phyloP scores from a whole-genome alignment of 2,888 invertebrate genomes.

The Proisotoma minuta region DNA sequence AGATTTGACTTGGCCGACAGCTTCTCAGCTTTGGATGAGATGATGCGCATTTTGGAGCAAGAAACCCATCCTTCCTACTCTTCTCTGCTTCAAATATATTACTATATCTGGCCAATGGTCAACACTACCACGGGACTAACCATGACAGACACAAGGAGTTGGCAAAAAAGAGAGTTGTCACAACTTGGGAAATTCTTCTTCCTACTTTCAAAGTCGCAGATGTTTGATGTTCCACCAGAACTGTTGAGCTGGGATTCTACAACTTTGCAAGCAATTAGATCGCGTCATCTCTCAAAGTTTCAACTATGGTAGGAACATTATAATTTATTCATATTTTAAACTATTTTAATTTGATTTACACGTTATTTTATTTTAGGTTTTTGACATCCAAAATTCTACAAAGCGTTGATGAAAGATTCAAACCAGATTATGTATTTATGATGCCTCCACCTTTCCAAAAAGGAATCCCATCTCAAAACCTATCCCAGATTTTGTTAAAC shows the following conservation, averaged over 20 bases:
- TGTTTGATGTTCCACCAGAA: conserved; percentile 31
- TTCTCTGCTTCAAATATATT: conserved; percentile 36
- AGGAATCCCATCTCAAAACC: conserved; percentile 44
- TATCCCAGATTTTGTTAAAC: conserved; percentile 36
- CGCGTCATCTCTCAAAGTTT: background rate
- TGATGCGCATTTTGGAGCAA: conserved; percentile 30
- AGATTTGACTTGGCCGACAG: conserved; percentile 36
- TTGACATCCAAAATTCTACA: conserved; percentile 32
- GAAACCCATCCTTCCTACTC: conserved; percentile 23
- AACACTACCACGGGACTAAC: conserved; percentile 21
- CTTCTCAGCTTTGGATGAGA: conserved; percentile 38
- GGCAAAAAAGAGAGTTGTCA: conserved; percentile 37
- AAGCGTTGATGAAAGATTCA: conserved; percentile 37
- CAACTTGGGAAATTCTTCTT: conserved; percentile 36
- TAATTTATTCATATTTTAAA: too few relatives aligned
- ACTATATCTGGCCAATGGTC: conserved; percentile 38
- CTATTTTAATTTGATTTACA: too few relatives aligned
- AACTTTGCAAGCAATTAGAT: conserved; percentile 25
- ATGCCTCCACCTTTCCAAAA: conserved; percentile 39
- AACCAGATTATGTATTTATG: conserved; percentile 44
- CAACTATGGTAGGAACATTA: background rate
- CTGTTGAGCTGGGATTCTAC: conserved; percentile 38
- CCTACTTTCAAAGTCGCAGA: conserved; percentile 32
- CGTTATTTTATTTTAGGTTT: conserved; percentile 21
- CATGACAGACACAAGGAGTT: conserved; percentile 22